phyloP scores from a whole-genome alignment of 2,888 invertebrate species.

The Shargacucullia verbasci region DNA sequence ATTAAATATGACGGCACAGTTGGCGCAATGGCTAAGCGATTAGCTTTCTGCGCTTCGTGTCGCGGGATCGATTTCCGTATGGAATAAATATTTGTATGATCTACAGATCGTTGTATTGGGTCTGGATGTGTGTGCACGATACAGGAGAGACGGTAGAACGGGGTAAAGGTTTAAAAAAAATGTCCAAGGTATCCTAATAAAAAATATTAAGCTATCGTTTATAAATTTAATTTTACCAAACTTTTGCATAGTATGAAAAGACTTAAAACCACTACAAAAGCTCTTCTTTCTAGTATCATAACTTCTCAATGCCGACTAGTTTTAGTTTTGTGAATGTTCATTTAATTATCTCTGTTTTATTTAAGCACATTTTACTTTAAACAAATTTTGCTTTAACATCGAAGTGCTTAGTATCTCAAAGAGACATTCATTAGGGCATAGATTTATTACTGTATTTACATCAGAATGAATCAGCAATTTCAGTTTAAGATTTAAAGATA shows the following conservation, averaged over 20 bases:
- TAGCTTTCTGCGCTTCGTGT: too few species aligned
- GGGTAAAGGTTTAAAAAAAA: too few species aligned
- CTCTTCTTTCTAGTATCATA: constrained; percentile 17
- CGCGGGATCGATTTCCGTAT: too few species aligned
- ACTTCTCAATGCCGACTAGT: constrained; percentile 17
- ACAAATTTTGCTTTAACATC: constrained; percentile 13
- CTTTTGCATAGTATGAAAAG: constrained; percentile 12
- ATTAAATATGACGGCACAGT: too few species aligned
- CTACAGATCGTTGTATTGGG: too few species aligned
- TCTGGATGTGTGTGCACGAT: too few species aligned
- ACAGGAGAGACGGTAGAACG: too few species aligned
- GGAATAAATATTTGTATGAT: too few species aligned
- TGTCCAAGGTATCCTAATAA: not conserved
- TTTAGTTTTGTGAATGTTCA: constrained; percentile 18
- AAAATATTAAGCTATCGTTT: constrained; percentile 25
- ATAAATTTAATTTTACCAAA: constrained; percentile 38
- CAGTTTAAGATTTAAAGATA: constrained; percentile 58
- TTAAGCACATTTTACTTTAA: constrained; percentile 9
- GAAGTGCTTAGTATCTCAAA: constrained; percentile 35
- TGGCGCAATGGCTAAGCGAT: too few species aligned
- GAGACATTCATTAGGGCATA: constrained; percentile 57
- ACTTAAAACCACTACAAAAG: constrained; percentile 33
- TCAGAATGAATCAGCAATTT: constrained; percentile 63
- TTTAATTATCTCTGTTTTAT: constrained; percentile 31
- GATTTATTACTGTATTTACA: constrained; percentile 55